Evolutionary conservation across 2,113 vertebrate species (phyloP).

Genomic region (Rhinoderma darwinii): DNA sequence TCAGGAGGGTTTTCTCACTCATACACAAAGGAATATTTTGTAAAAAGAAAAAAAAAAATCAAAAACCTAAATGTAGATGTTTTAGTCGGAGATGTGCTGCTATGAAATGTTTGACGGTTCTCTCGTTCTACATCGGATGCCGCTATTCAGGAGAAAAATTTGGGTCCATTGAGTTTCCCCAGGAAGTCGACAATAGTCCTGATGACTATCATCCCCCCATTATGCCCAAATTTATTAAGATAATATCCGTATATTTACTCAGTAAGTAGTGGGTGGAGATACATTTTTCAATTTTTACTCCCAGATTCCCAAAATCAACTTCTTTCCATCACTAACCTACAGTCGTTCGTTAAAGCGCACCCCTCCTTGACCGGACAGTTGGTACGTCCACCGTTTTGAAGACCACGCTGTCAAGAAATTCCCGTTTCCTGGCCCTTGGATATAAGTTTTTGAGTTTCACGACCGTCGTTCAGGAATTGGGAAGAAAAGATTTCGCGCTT

Average conservation of each 20-base stretch:
- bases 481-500: constrained; percentile 66
- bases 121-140: background rate
- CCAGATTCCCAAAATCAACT: too few relatives aligned
- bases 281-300: background rate
- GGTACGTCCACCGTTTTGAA: too few relatives aligned
- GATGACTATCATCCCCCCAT: too few relatives aligned
- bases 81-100: background rate
- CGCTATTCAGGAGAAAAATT: background rate
- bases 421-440: background rate
- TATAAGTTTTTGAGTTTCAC: background rate
- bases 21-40: constrained; percentile 1
- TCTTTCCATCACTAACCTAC: too few relatives aligned
- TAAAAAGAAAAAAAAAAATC: constrained; percentile 1
- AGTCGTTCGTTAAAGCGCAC: too few relatives aligned
- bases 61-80: background rate
- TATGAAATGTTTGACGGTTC: background rate
- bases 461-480: background rate
- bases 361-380: too few relatives aligned
- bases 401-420: too few relatives aligned
- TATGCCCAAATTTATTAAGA: too few relatives aligned
- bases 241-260: too few relatives aligned
- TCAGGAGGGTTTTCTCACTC: background rate
- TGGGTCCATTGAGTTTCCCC: background rate
- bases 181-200: too few relatives aligned
- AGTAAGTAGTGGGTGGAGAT: background rate